phyloP scores from a whole-genome alignment of 2,888 invertebrate species.

The Mimachlamys varia region DNA sequence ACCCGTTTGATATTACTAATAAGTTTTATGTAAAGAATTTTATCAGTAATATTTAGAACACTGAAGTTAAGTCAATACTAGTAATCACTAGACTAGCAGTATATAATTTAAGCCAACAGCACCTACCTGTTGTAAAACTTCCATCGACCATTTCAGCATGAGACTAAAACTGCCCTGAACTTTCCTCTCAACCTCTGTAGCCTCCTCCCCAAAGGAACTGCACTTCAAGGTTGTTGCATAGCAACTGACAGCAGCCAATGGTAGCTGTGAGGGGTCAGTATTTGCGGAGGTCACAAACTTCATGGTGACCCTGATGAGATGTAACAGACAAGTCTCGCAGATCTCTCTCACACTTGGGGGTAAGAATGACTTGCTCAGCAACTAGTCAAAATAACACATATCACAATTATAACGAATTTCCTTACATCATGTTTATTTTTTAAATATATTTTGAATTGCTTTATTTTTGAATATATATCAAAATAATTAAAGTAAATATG shows the following conservation, averaged over 20 bases:
- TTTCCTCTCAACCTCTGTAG: background rate
- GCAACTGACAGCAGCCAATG: background rate
- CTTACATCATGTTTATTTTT: no score
- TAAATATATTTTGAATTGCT: background rate
- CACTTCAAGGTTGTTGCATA: slow-evolving; percentile 16
- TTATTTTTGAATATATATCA: background rate
- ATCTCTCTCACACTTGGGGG: background rate
- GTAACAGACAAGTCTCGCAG: background rate
- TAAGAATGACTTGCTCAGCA: background rate
- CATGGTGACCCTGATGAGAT: background rate
- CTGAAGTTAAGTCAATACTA: no score
- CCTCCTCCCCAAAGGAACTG: background rate
- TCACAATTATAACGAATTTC: background rate
- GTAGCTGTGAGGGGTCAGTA: background rate
- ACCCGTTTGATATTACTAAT: no score
- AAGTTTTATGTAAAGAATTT: no score
- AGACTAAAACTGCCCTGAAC: slow-evolving; percentile 17
- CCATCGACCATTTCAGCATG: slow-evolving; percentile 50
- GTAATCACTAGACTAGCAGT: no score
- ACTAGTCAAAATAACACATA: background rate
- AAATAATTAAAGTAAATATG: background rate
- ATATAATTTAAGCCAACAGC: no score
- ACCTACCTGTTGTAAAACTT: slow-evolving; percentile 42
- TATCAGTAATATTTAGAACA: no score
- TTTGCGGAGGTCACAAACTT: background rate